Percentiles rank a stretch among this genome's conserved stretches.
phyloP scores from a whole-genome alignment of 2,888 invertebrate genomes.

The Phasia obesa region DNA sequence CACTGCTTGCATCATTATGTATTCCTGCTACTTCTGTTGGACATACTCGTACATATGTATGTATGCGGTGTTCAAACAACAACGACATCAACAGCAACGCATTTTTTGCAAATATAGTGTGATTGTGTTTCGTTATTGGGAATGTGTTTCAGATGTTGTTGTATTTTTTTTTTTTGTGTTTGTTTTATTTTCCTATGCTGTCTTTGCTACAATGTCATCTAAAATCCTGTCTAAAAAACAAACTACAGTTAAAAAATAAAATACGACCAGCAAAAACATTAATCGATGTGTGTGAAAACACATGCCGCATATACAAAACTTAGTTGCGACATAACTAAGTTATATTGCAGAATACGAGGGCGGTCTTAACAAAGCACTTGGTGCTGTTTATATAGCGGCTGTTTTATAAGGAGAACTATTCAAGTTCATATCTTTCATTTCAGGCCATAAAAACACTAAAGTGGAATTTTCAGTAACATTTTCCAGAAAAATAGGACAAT shows the following conservation, averaged over 20 bases:
- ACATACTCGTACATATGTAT: not conserved
- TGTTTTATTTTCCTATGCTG: no score
- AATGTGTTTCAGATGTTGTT: not conserved
- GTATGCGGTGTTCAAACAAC: not conserved
- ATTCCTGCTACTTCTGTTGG: not conserved
- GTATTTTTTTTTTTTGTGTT: no score
- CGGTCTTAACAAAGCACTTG: no score
- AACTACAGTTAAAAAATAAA: constrained; percentile 5
- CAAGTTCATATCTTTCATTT: no score
- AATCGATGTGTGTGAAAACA: constrained; percentile 1
- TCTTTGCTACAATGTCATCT: constrained; percentile 11
- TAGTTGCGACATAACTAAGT: not conserved
- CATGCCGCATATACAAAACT: not conserved
- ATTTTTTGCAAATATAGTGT: constrained; percentile 26
- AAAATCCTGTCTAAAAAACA: not conserved
- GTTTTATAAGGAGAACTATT: no score
- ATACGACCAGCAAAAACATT: not conserved
- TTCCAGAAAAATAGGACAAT: no score
- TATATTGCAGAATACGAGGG: not conserved
- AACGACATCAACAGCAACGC: not conserved
- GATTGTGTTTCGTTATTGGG: not conserved
- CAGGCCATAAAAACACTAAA: no score
- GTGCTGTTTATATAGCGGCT: no score
- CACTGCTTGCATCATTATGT: not conserved
- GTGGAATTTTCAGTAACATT: no score